Evolutionary conservation across 2,888 invertebrate species (phyloP), one percentile per base, ranked within the genome.

Genomic region (Electrophaes corylata): DNA sequence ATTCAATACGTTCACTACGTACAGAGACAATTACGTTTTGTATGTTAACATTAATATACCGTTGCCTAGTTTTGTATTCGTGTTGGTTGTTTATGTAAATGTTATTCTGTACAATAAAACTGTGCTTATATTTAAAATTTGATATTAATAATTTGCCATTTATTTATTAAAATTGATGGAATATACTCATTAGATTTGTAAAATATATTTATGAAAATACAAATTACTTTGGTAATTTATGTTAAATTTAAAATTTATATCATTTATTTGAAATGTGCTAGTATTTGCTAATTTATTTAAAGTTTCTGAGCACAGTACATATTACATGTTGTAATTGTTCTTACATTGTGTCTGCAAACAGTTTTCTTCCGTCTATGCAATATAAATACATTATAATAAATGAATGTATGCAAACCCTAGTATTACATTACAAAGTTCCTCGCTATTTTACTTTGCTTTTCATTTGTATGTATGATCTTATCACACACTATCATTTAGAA

Each of bases 391-490:
- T 46, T 26, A 35, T 10, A 55, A 51, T 55, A 47, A 55, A 55
- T 2, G 20, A 47, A 55, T 60, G 35, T 47, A 56, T 52, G 20
- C 31, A 45, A 35, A 39, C 4, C 20, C 11, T 40, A 46, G 59
- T 50, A 40, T 46, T 51, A 31, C 49, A 45, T 45, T 49, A 33
- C 18, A 33, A 50, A 16, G 3, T 37, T 51, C 60, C 51, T 39
- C 37, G 60, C 56, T 62, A 37, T 12, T 48, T 54, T 60, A 58
- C 14, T 58, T 62, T 62, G 62, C 62, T 47, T 47, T 52, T 51
- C 33, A 54, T 37, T 12, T 41, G 12, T 45, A 26, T 39, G 39
- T 52, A 4, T 11, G 23, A 35, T 37, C 14, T 31, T 12, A 5
- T 46, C 11, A 29, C 37, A 45, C 19, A 29, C n/a, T 0, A 16